Base-by-base conservation (phyloP, 2,797 vertebrate genomes). In the Sebastes umbrosus region DNA sequence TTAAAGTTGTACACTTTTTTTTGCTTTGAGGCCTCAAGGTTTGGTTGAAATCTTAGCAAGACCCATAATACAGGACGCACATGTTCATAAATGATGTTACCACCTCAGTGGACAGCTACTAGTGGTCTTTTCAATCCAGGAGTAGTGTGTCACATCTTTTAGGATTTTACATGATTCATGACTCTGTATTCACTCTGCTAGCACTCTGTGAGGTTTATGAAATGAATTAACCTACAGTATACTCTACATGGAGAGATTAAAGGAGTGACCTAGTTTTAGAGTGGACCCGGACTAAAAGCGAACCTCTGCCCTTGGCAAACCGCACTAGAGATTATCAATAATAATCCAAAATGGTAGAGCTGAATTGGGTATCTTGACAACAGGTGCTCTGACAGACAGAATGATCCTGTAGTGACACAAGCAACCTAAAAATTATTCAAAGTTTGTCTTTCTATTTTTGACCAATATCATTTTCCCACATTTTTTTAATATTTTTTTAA, bases 271-370 rank as follows among this genome's bases (percentile, higher is more conserved):
- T 92, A 94, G 90, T 92, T 95, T 87, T 86, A 75, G 81, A 90
- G 83, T 90, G 90, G 87, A 91, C 87, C 87, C 54, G 90, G 83
- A 93, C 93, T 94, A 88, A 94, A 93, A 90, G 88, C 89, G 22
- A 93, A 93, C 90, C 90, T 92, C 91, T 90, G 89, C 87, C 88
- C 77, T 92, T 90, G 90, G 90, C 90, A 92, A 92, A 93, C 84
- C 57, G 75, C 85, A 83, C 84, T 80, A 68, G 87, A 95, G 93
- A 94, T 95, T 94, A 94, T 94, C 86, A 91, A 90, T 94, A 90
- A 93, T 93, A 94, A 95, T 94, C 91, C 90, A 94, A 94, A 94
- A 90, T 90, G 86, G 76, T 81, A 87, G 81, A 89, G 59, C 83
- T 87, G 84, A 92, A 92, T 85, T 91, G 77, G 89, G 80, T 68